Conservation (phyloP, 2,797 vertebrate genomes). For the Crypturellus tataupa region DNA sequence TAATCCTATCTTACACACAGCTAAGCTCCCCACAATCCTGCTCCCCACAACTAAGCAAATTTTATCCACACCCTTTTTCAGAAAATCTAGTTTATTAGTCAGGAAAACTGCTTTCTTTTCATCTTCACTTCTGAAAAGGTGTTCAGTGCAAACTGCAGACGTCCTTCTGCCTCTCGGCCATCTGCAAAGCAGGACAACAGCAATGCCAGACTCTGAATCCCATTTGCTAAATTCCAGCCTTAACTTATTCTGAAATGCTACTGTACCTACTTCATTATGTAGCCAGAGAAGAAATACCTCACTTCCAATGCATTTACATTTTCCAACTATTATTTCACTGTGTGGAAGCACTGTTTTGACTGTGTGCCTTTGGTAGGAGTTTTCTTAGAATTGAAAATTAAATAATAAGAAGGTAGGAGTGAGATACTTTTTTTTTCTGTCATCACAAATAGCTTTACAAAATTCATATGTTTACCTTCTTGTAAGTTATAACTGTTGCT, state of each 20-base stretch:
- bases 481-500: background rate
- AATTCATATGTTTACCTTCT: no score
- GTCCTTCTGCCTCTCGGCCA: background rate
- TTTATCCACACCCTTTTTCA: background rate
- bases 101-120: background rate
- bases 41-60: no score
- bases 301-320: background rate
- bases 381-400: background rate
- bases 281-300: background rate
- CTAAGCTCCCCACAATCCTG: no score
- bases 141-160: no score
- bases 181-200: background rate
- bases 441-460: background rate
- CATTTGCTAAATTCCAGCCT: background rate
- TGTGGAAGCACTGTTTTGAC: background rate
- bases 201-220: background rate
- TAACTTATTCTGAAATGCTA: background rate
- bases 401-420: no score
- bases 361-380: background rate
- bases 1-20: background rate
- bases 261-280: background rate
- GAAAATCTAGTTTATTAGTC: background rate
- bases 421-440: background rate
- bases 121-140: background rate
- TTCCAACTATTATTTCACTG: background rate